These are phyloP conservation scores for Apocheima hispidaria DNA, from an alignment of 2,888 invertebrate species.

Conservation along the genomic window DNA sequence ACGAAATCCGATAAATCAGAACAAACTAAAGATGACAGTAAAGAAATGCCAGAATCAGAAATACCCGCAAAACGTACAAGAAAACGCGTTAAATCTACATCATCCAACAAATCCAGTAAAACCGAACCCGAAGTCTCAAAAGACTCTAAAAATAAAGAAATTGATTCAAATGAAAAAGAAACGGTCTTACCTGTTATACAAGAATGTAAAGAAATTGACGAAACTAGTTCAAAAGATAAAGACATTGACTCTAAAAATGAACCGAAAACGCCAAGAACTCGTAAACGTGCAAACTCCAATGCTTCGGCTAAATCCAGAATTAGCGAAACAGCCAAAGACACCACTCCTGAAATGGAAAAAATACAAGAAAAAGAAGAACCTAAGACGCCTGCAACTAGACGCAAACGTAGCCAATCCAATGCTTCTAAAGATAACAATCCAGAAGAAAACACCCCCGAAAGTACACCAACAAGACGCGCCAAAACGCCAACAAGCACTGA, in stretches of 20 bases:
- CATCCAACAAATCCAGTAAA: constrained; percentile 46
- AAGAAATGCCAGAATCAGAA: constrained; percentile 16
- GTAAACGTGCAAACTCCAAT: constrained; percentile 35
- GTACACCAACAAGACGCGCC: constrained; percentile 57
- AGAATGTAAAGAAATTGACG: constrained; percentile 2
- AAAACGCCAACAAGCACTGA: constrained; percentile 70
- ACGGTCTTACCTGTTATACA: neutral
- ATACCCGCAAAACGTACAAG: constrained; percentile 40
- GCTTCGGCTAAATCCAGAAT: constrained; percentile 33
- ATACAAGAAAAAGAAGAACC: constrained; percentile 45
- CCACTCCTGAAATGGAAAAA: constrained; percentile 36
- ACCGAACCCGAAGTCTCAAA: constrained; percentile 5
- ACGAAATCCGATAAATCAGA: neutral
- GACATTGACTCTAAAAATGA: constrained; percentile 8
- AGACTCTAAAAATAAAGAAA: neutral
- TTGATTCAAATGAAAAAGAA: neutral
- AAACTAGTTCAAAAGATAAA: neutral
- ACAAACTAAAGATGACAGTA: constrained; percentile 2
- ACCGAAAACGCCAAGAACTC: constrained; percentile 33
- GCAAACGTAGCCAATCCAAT: constrained; percentile 68
- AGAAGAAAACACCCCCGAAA: constrained; percentile 51
- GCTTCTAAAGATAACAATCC: constrained; percentile 47
- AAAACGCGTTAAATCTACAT: constrained; percentile 56
- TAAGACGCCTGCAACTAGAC: constrained; percentile 61
- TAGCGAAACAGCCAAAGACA: constrained; percentile 8